These are phyloP conservation scores for Cyrtonyx montezumae DNA, from an alignment of 2,113 vertebrate genomes.

Conservation along the genomic window DNA sequence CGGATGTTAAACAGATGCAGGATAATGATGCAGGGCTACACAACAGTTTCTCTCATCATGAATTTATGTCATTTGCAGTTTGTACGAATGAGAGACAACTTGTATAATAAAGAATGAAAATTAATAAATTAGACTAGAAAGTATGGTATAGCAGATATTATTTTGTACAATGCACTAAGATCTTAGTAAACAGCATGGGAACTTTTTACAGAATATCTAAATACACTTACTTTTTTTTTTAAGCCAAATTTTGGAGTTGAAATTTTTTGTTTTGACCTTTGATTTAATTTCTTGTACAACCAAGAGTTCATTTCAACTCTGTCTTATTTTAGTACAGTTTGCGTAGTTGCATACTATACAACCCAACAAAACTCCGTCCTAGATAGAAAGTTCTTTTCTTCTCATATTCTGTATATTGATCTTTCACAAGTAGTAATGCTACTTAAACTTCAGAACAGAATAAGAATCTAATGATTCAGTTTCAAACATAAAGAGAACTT, in stretches of 20 bases:
- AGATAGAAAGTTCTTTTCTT: not conserved
- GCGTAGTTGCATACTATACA: not conserved
- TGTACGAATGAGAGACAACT: not conserved
- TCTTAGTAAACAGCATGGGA: not conserved
- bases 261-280: not conserved
- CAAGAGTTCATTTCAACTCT: not conserved
- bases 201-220: not conserved
- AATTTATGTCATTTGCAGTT: not conserved
- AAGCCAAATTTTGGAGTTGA: not conserved
- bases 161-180: conserved; percentile 2
- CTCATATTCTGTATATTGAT: not conserved
- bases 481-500: not conserved
- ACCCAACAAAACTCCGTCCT: not conserved
- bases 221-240: not conserved
- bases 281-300: not conserved
- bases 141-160: not conserved
- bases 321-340: not conserved
- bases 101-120: not conserved
- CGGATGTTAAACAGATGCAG: not conserved
- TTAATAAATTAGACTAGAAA: conserved; percentile 17
- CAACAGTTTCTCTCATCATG: not conserved
- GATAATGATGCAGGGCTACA: not conserved
- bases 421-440: not conserved
- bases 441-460: not conserved
- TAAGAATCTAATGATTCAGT: not conserved